phyloP scores from a whole-genome alignment of 2,797 vertebrate genomes.

The Sebastiscus albofasciatus region DNA sequence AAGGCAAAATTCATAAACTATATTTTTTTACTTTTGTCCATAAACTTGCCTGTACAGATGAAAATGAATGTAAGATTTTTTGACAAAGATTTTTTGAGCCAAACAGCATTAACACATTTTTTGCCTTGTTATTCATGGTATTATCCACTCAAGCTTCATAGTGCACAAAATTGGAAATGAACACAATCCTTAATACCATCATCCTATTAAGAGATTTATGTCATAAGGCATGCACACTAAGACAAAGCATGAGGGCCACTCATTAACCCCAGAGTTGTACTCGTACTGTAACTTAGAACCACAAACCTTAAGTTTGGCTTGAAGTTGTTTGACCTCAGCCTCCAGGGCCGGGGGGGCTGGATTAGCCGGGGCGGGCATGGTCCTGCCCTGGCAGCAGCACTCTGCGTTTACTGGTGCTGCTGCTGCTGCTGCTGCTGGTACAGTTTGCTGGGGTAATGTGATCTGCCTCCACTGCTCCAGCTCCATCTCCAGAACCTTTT shows the following conservation, averaged over 20 bases:
- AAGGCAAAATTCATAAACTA: background rate
- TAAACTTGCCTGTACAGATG: background rate
- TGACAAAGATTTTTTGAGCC: background rate
- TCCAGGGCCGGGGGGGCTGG: slow-evolving; percentile 82
- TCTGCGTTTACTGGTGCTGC: slow-evolving; percentile 57
- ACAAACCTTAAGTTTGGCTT: slow-evolving; percentile 91
- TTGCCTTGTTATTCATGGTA: slow-evolving; percentile 20
- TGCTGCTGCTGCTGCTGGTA: slow-evolving; percentile 15
- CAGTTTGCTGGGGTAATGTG: slow-evolving; percentile 61
- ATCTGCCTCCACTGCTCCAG: slow-evolving; percentile 85
- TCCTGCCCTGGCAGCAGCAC: slow-evolving; percentile 75
- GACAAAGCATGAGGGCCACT: slow-evolving; percentile 39
- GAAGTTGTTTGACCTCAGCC: slow-evolving; percentile 90
- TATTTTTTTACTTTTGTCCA: background rate
- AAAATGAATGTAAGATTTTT: background rate
- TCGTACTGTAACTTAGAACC: background rate
- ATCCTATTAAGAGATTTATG: slow-evolving; percentile 55
- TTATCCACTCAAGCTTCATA: slow-evolving; percentile 34
- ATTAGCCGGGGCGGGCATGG: slow-evolving; percentile 64
- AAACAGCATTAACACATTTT: background rate
- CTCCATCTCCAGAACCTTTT: slow-evolving; percentile 89
- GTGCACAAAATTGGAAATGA: slow-evolving; percentile 50
- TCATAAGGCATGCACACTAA: slow-evolving; percentile 38
- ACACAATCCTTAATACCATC: slow-evolving; percentile 44
- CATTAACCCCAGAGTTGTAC: slow-evolving; percentile 25